These are phyloP conservation scores for Saiga tatarica DNA, from an alignment of 2,113 vertebrate species.

Conservation along the genomic window DNA sequence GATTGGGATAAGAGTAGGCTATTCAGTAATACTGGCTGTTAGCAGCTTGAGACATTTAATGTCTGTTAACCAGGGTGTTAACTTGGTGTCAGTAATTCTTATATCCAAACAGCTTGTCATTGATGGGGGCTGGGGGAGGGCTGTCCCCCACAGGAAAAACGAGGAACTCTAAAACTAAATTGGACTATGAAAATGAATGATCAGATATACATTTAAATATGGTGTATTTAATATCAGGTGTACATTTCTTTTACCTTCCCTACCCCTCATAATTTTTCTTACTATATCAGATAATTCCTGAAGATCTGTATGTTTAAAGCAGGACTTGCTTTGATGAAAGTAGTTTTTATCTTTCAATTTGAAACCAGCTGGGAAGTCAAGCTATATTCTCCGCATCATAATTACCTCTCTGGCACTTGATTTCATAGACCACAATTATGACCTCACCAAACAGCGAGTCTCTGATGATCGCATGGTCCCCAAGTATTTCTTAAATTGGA, in stretches of 20 bases:
- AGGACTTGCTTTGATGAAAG: background rate
- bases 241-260: background rate
- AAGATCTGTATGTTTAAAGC: background rate
- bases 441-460: conserved; percentile 49
- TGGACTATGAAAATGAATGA: background rate
- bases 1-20: background rate
- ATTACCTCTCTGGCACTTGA: conserved; percentile 44
- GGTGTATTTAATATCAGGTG: too few species aligned
- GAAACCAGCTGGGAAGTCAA: background rate
- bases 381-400: background rate
- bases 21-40: background rate
- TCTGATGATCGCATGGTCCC: background rate
- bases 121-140: background rate
- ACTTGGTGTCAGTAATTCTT: background rate
- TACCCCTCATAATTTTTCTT: background rate
- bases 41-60: background rate
- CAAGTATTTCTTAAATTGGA: background rate
- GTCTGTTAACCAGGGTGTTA: background rate
- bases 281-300: background rate
- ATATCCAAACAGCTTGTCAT: background rate
- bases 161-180: background rate
- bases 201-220: background rate
- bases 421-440: conserved; percentile 59
- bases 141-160: background rate
- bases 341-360: background rate